A percentile compares a stretch with the other conserved stretches of the same genome.
phyloP scores from a whole-genome alignment of 2,888 invertebrate species.

The Trichopoda pennipes region DNA sequence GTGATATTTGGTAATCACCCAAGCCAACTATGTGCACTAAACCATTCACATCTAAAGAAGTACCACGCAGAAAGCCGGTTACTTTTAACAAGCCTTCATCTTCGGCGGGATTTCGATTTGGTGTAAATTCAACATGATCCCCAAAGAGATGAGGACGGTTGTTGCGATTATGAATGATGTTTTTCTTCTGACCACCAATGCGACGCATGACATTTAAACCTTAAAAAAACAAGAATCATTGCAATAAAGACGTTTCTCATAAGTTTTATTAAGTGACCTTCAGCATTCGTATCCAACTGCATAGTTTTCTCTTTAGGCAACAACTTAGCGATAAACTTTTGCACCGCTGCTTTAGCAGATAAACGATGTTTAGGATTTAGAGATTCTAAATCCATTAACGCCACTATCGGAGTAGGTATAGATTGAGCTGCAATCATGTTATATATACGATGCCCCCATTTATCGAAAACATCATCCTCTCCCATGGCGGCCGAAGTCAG shows the following conservation, averaged over 20 bases:
- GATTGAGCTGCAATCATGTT: constrained; percentile 90
- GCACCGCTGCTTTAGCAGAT: constrained; percentile 78
- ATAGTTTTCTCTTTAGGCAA: constrained; percentile 91
- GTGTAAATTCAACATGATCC: constrained; percentile 87
- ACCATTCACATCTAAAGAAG: constrained; percentile 91
- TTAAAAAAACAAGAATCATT: constrained; percentile 11
- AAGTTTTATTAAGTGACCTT: constrained; percentile 81
- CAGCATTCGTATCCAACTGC: constrained; percentile 87
- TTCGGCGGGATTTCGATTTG: constrained; percentile 79
- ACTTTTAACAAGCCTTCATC: constrained; percentile 87
- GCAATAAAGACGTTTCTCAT: background rate
- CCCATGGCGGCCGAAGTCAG: constrained; percentile 86
- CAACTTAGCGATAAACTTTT: constrained; percentile 85
- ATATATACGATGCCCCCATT: constrained; percentile 89
- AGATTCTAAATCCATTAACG: constrained; percentile 88
- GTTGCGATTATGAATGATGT: constrained; percentile 87
- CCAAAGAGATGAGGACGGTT: constrained; percentile 91
- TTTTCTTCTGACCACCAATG: constrained; percentile 92
- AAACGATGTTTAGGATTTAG: constrained; percentile 88
- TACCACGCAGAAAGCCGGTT: constrained; percentile 93
- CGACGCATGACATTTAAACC: constrained; percentile 86
- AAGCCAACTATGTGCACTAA: constrained; percentile 95
- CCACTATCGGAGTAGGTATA: constrained; percentile 89
- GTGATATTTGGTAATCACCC: constrained; percentile 95
- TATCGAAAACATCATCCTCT: constrained; percentile 87